A percentile compares a stretch with the other conserved stretches of the same genome.
phyloP scores from a whole-genome alignment of 2,797 vertebrate genomes.

The Antennarius maculatus region DNA sequence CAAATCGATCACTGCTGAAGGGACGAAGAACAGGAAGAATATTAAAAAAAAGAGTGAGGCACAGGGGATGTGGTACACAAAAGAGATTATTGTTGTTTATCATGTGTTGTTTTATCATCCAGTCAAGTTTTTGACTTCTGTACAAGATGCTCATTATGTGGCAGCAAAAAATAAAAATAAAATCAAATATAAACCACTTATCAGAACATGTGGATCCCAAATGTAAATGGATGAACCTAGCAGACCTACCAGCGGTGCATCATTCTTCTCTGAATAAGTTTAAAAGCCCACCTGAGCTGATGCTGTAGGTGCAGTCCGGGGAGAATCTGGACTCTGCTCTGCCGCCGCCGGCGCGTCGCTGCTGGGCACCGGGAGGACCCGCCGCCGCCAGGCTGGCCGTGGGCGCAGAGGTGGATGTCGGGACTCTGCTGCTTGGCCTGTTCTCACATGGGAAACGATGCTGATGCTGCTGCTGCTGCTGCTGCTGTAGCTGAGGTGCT shows the following conservation, averaged over 20 bases:
- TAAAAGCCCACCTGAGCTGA: constrained; percentile 88
- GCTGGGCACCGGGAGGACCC: constrained; percentile 67
- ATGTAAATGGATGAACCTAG: background rate
- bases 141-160: too few relatives aligned
- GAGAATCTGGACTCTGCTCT: constrained; percentile 78
- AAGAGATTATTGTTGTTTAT: constrained; percentile 29
- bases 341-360: constrained; percentile 63
- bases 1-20: constrained; percentile 71
- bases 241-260: background rate
- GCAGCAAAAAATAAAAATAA: too few relatives aligned
- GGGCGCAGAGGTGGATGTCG: constrained; percentile 82
- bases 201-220: background rate
- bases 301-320: constrained; percentile 85
- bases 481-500: background rate
- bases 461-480: constrained; percentile 59
- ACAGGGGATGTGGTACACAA: constrained; percentile 36
- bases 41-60: constrained; percentile 22
- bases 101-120: background rate
- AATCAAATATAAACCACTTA: too few relatives aligned
- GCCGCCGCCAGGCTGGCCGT: constrained; percentile 65
- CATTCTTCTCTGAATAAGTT: constrained; percentile 58
- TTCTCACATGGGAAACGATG: constrained; percentile 82
- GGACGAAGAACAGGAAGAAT: constrained; percentile 11
- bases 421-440: constrained; percentile 84
- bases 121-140: background rate